Evolutionary conservation across 1,140 invertebrate genomes (phyloP).

Genomic region (Camponotus pennsylvanicus): DNA sequence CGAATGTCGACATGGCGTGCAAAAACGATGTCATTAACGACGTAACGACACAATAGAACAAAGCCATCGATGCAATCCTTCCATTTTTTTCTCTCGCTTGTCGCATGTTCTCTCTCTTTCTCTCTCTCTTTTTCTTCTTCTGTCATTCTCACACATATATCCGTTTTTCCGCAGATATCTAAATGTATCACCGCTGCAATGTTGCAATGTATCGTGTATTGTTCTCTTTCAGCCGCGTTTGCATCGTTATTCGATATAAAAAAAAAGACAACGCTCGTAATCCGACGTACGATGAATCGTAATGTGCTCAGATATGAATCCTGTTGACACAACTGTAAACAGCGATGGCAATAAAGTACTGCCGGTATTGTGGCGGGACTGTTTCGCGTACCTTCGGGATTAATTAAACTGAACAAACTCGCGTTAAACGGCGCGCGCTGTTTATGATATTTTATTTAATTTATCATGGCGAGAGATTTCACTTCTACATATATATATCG

Average conservation of each 20-base stretch:
- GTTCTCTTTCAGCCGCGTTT: constrained; percentile 48
- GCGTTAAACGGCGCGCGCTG: constrained; percentile 37
- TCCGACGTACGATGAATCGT: constrained; percentile 45
- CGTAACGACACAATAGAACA: constrained; percentile 52
- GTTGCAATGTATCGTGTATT: constrained; percentile 13
- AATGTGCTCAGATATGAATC: constrained; percentile 59
- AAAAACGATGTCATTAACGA: constrained; percentile 68
- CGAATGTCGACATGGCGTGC: constrained; percentile 29
- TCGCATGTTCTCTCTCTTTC: neutral
- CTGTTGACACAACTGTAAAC: constrained; percentile 51
- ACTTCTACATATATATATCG: neutral
- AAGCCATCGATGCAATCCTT: constrained; percentile 41
- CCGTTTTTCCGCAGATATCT: constrained; percentile 42
- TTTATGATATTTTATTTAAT: constrained; percentile 37
- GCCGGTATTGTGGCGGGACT: neutral
- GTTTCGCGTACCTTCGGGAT: constrained; percentile 22
- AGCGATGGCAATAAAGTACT: constrained; percentile 36
- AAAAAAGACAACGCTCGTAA: constrained; percentile 11
- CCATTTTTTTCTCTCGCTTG: neutral
- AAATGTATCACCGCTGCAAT: constrained; percentile 43
- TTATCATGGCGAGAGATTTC: constrained; percentile 29
- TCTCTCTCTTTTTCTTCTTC: neutral
- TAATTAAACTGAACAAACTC: constrained; percentile 61
- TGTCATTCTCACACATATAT: neutral
- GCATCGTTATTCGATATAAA: constrained; percentile 54